Evolutionary conservation across 2,113 vertebrate species (phyloP).

Genomic region (Aphyosemion australe): DNA sequence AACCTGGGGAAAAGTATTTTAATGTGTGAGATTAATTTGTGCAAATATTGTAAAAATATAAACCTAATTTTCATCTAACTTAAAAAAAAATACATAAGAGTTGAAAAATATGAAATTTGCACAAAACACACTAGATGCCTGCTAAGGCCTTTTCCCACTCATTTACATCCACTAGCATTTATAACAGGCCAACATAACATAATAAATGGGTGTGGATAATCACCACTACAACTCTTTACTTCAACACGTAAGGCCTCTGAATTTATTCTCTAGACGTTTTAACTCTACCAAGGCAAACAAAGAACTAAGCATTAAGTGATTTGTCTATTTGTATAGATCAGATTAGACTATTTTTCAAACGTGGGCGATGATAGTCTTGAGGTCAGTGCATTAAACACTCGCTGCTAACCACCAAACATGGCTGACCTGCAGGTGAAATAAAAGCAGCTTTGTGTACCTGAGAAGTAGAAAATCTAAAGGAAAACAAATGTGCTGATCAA

Average conservation of each 20-base stretch:
- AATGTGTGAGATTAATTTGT: conserved; percentile 22
- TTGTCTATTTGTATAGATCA: conserved; percentile 14
- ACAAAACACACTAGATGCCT: conserved; percentile 17
- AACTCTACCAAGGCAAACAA: conserved; percentile 1
- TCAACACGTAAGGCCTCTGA: conserved; percentile 38
- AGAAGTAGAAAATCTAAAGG: conserved; percentile 30
- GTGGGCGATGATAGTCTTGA: conserved; percentile 44
- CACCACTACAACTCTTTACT: neutral
- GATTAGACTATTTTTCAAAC: conserved; percentile 10
- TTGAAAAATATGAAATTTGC: conserved; percentile 3
- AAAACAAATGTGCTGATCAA: neutral
- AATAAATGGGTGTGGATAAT: neutral
- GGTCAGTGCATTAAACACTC: conserved; percentile 10
- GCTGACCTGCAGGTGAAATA: conserved; percentile 5
- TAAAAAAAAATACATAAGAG: neutral
- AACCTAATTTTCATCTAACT: conserved; percentile 10
- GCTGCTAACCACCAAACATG: conserved; percentile 1
- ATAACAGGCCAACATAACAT: conserved; percentile 1
- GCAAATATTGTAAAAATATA: conserved; percentile 40
- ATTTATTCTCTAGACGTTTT: conserved; percentile 5
- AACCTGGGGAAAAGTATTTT: neutral
- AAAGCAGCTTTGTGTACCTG: conserved; percentile 48
- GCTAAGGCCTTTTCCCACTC: conserved; percentile 3
- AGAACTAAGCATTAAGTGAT: neutral
- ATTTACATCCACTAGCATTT: conserved; percentile 10